phyloP scores from a whole-genome alignment of 2,888 invertebrate species.

The Chalcosyrphus nemorum region DNA sequence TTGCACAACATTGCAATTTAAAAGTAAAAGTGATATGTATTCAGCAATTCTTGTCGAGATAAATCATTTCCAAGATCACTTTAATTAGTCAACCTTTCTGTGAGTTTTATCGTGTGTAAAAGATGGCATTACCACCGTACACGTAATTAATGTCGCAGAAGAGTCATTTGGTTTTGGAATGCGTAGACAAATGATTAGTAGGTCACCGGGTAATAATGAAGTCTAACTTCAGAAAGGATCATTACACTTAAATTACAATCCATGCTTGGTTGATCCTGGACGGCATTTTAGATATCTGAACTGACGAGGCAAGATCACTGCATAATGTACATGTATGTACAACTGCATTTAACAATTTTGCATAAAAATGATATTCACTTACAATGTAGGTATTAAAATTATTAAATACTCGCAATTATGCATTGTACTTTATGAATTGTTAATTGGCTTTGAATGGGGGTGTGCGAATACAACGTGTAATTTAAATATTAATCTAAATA shows the following conservation, averaged over 20 bases:
- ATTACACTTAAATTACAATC: neutral
- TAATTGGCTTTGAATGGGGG: neutral
- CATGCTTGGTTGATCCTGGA: neutral
- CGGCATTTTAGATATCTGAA: neutral
- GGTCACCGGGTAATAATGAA: neutral
- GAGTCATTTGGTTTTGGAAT: neutral
- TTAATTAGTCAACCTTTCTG: constrained; percentile 22
- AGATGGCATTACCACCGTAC: constrained; percentile 12
- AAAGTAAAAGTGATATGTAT: constrained; percentile 36
- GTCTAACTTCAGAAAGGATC: neutral
- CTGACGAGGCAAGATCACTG: neutral
- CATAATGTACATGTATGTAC: neutral
- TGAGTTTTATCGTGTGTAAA: neutral
- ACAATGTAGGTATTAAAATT: no score
- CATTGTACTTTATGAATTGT: neutral
- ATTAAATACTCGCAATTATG: no score
- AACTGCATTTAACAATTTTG: neutral
- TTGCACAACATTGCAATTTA: constrained; percentile 3
- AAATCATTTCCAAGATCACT: constrained; percentile 34
- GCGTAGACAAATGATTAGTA: neutral
- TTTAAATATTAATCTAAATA: no score
- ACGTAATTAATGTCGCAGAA: constrained; percentile 1
- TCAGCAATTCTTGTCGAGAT: constrained; percentile 17
- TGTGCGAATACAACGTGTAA: neutral
- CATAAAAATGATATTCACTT: no score